Conservation (phyloP, 92 coral and sea anemone species). For the Diadumene lineata region DNA sequence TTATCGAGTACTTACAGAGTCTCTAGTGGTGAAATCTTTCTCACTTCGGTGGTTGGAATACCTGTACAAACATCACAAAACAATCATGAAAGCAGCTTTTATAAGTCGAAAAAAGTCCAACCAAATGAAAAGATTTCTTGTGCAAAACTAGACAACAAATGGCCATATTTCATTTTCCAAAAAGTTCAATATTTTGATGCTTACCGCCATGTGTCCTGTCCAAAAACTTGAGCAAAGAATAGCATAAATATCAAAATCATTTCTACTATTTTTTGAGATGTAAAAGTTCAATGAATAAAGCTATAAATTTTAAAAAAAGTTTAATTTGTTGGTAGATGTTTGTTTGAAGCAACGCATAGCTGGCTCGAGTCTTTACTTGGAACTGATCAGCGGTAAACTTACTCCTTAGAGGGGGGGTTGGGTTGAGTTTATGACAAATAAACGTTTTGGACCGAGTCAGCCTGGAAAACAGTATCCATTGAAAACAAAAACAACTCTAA, state of each 20-base stretch:
- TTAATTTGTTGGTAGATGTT: no score
- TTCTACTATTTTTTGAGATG: neutral
- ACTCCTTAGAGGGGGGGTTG: no score
- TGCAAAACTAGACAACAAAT: neutral
- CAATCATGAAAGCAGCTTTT: neutral
- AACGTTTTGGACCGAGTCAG: no score
- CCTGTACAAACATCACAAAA: neutral
- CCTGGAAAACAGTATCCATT: no score
- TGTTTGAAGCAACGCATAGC: no score
- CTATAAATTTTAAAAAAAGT: no score
- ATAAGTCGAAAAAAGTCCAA: no score
- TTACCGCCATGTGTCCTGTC: slow-evolving; percentile 59
- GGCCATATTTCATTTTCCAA: neutral
- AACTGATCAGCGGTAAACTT: no score
- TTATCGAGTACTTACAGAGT: slow-evolving; percentile 19
- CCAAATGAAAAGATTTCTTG: no score
- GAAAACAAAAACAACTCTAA: no score
- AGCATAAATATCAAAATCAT: slow-evolving; percentile 9
- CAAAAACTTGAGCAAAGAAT: slow-evolving; percentile 3
- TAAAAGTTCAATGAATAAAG: neutral
- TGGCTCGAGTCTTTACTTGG: no score
- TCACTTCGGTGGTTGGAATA: slow-evolving; percentile 16
- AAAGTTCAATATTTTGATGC: slow-evolving; percentile 3
- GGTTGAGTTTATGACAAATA: no score
- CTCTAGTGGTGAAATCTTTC: slow-evolving; percentile 31